These are phyloP conservation scores for Drosophila arawakana DNA, from an alignment of 1,140 invertebrate genomes.

Conservation along the genomic window DNA sequence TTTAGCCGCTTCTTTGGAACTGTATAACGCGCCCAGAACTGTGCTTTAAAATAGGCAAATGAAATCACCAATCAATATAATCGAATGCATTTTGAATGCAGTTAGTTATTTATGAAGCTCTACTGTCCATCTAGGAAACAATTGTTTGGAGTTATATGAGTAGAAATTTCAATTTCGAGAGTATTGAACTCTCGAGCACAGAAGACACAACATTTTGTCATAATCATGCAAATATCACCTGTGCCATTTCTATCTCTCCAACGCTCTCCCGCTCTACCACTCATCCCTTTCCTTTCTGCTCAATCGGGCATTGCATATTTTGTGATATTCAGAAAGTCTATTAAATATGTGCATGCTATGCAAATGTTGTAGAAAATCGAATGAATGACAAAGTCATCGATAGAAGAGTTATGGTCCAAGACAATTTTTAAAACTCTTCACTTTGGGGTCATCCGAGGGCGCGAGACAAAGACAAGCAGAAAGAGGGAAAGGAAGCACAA, in stretches of 20 bases:
- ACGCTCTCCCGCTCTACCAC: not conserved
- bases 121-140: conserved; percentile 32
- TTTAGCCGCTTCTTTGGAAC: not conserved
- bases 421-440: conserved; percentile 35
- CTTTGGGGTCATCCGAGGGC: conserved; percentile 14
- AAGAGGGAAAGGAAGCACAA: not conserved
- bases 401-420: conserved; percentile 56
- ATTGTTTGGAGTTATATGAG: conserved; percentile 13
- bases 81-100: conserved; percentile 44
- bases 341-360: conserved; percentile 80
- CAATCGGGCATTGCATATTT: conserved; percentile 62
- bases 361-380: conserved; percentile 51
- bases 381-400: conserved; percentile 45
- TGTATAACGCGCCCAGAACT: conserved; percentile 31
- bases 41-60: conserved; percentile 21
- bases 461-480: not conserved
- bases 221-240: conserved; percentile 82
- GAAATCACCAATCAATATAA: conserved; percentile 32
- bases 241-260: conserved; percentile 14
- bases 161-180: conserved; percentile 36
- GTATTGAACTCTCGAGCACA: conserved; percentile 59
- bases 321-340: conserved; percentile 74
- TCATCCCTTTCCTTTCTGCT: not conserved
- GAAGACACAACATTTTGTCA: conserved; percentile 54
- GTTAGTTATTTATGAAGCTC: conserved; percentile 27